Conservation (phyloP, 2,888 invertebrate species). For the Diplazon laetatorius region DNA sequence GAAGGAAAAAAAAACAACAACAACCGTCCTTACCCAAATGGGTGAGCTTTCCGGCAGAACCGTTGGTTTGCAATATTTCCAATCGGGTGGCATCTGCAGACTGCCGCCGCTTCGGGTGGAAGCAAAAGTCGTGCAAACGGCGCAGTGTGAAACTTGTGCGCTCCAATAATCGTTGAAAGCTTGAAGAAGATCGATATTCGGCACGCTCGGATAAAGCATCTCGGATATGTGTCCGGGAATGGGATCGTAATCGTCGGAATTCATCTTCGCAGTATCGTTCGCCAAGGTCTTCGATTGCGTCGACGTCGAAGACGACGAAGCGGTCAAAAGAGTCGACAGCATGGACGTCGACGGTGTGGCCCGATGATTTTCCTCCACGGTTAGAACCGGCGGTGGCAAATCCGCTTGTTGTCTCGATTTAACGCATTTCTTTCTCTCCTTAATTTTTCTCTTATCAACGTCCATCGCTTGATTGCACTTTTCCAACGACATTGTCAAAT, state of each 20-base stretch:
- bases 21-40: slow-evolving; percentile 77
- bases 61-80: slow-evolving; percentile 79
- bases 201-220: slow-evolving; percentile 82
- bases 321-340: too few species aligned
- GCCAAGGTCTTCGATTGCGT: not conserved
- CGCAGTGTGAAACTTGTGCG: slow-evolving; percentile 84
- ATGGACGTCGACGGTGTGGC: too few species aligned
- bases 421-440: too few species aligned
- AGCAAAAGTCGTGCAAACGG: slow-evolving; percentile 84
- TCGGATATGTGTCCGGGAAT: slow-evolving; percentile 79
- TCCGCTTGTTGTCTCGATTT: slow-evolving; percentile 45
- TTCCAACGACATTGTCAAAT: slow-evolving; percentile 44
- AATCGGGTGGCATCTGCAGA: slow-evolving; percentile 78
- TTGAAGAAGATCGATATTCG: slow-evolving; percentile 81
- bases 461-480: slow-evolving; percentile 41
- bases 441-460: slow-evolving; percentile 41
- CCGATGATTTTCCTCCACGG: slow-evolving; percentile 55
- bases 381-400: slow-evolving; percentile 61
- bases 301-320: too few species aligned
- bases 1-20: too few species aligned
- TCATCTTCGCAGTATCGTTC: slow-evolving; percentile 29
- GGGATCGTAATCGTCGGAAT: slow-evolving; percentile 25
- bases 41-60: slow-evolving; percentile 80
- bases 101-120: slow-evolving; percentile 73
- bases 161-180: slow-evolving; percentile 84